A percentile compares a stretch with the other conserved stretches of the same genome.
Conservation (phyloP, 2,888 invertebrate species). For the Dolomedes plantarius region DNA sequence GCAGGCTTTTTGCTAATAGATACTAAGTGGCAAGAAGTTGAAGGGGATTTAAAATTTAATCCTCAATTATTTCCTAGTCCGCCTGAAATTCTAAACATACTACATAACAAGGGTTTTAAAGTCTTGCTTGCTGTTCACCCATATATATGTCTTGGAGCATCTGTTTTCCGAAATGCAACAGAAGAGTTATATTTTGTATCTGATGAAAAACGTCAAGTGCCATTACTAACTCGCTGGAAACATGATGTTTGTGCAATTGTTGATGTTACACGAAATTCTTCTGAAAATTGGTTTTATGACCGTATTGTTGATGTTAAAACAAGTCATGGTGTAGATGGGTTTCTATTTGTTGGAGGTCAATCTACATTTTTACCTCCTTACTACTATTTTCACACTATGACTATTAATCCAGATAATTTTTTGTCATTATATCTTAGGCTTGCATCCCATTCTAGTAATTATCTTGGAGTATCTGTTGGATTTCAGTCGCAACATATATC, state of each 20-base stretch:
- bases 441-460: slow-evolving; percentile 77
- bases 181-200: slow-evolving; percentile 76
- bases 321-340: slow-evolving; percentile 88
- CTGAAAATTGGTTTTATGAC: slow-evolving; percentile 86
- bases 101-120: slow-evolving; percentile 89
- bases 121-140: slow-evolving; percentile 93
- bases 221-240: slow-evolving; percentile 90
- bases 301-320: slow-evolving; percentile 84
- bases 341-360: slow-evolving; percentile 88
- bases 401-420: slow-evolving; percentile 89
- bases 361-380: slow-evolving; percentile 91
- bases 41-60: slow-evolving; percentile 92
- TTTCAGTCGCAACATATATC: slow-evolving; percentile 88
- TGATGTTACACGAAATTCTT: slow-evolving; percentile 89
- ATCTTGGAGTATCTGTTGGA: slow-evolving; percentile 89
- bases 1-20: slow-evolving; percentile 78
- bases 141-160: slow-evolving; percentile 88
- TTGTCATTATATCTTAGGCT: slow-evolving; percentile 78
- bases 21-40: slow-evolving; percentile 87
- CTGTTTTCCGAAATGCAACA: slow-evolving; percentile 88
- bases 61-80: slow-evolving; percentile 85
- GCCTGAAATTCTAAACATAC: slow-evolving; percentile 86
- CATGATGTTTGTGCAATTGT: slow-evolving; percentile 85
- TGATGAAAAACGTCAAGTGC: slow-evolving; percentile 76
- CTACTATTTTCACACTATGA: slow-evolving; percentile 82